A percentile compares a stretch with the other conserved stretches of the same genome.
Conservation (phyloP, 1,140 invertebrate species). For the Drosophila murphyi region DNA sequence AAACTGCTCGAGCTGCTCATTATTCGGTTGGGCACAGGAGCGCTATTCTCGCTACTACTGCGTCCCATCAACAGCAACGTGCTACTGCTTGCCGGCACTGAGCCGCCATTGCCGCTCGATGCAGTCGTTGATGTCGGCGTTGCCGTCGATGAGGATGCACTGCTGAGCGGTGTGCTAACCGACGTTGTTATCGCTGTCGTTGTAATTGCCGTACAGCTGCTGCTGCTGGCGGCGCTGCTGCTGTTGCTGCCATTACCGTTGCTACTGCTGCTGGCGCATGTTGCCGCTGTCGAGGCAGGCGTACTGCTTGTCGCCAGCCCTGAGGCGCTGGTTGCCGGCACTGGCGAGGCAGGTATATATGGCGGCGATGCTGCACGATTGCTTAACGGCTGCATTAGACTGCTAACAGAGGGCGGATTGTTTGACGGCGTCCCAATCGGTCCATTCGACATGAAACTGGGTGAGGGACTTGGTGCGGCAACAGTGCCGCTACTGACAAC, state of each 20-base stretch:
- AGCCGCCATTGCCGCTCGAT: constrained; percentile 36
- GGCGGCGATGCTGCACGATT: constrained; percentile 72
- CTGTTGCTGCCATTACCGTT: constrained; percentile 35
- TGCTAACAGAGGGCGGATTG: constrained; percentile 85
- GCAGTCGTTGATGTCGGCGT: constrained; percentile 70
- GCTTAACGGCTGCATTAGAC: constrained; percentile 79
- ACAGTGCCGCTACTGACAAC: constrained; percentile 65
- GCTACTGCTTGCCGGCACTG: constrained; percentile 55
- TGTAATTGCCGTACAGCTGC: constrained; percentile 42
- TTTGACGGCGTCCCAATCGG: constrained; percentile 85
- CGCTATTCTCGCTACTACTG: constrained; percentile 38
- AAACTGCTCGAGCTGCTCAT: constrained; percentile 83
- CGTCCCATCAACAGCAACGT: constrained; percentile 49
- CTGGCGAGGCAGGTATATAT: constrained; percentile 69
- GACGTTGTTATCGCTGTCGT: constrained; percentile 41
- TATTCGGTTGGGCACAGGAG: constrained; percentile 49
- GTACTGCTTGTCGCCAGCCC: constrained; percentile 57
- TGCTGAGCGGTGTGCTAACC: constrained; percentile 60
- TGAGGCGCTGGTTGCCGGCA: constrained; percentile 62
- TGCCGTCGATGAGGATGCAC: constrained; percentile 56
- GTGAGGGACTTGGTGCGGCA: constrained; percentile 85
- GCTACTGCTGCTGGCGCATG: constrained; percentile 37
- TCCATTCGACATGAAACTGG: constrained; percentile 83
- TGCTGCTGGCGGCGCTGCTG: constrained; percentile 32
- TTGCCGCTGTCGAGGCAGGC: constrained; percentile 56